Evolutionary conservation across 2,113 vertebrate genomes (phyloP).

Genomic region (Charina bottae): DNA sequence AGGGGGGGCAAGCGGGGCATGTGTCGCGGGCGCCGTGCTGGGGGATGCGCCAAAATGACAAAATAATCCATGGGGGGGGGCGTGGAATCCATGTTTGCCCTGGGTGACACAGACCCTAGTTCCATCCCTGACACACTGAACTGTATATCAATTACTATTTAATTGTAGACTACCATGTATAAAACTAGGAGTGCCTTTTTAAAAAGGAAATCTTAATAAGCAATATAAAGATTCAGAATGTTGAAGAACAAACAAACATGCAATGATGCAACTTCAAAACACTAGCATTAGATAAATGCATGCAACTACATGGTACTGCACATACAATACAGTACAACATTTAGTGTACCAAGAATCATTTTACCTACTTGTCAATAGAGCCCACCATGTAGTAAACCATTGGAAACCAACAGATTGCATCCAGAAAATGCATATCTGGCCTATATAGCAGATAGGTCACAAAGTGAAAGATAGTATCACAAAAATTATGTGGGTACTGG

Average conservation of each 20-base stretch:
- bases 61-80: too few relatives aligned
- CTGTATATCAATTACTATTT: neutral
- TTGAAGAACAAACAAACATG: constrained; percentile 64
- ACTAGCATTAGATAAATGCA: constrained; percentile 51
- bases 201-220: neutral
- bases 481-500: constrained; percentile 59
- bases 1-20: too few relatives aligned
- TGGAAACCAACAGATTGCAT: constrained; percentile 98
- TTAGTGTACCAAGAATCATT: constrained; percentile 66
- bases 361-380: constrained; percentile 97
- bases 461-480: constrained; percentile 81
- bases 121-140: too few relatives aligned
- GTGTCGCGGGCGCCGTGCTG: too few relatives aligned
- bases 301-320: constrained; percentile 67
- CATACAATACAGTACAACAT: constrained; percentile 69
- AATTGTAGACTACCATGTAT: neutral
- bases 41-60: too few relatives aligned
- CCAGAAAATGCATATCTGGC: constrained; percentile 98
- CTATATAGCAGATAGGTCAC: constrained; percentile 81
- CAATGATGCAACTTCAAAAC: constrained; percentile 46
- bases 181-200: neutral
- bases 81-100: too few relatives aligned
- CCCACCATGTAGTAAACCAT: constrained; percentile 99
- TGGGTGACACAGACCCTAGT: too few relatives aligned
- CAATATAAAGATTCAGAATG: constrained; percentile 13